Evolutionary conservation across 1,140 invertebrate genomes (phyloP), one percentile per base, ranked within the genome.

Genomic region (Drosophila sechellia): DNA sequence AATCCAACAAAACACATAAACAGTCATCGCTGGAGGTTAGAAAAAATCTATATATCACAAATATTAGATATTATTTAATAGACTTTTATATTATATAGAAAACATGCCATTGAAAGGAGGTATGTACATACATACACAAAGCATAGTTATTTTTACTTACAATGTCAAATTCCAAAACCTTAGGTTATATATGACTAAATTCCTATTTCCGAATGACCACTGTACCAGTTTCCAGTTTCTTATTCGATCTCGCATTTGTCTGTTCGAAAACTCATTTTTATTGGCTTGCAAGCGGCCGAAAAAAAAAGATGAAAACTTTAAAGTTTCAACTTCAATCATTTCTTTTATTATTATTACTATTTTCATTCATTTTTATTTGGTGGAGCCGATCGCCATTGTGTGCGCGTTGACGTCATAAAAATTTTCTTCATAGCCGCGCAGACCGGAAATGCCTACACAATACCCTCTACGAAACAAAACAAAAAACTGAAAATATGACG

Each of bases 401-500:
- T 35, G 52, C 37, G 50, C 35, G 64, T 79, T 85, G 81, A 84
- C 73, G 81, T 84, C 81, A 85, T 85, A 85, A 85, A 84, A 85
- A 80, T 85, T 84, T 85, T 81, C 81, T 84, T 69, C 55, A 70
- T 54, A 56, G 49, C 55, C 53, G 31, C 53, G 31, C 66, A 57
- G 70, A 84, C 81, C 81, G 81, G 81, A 84, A 84, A 85, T 85
- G 63, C 81, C 77, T 70, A 56, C 54, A 84, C 72, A 84, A 85
- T 80, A 64, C 57, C 49, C 31, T 34, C 57, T 17, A 25, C 69
- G 34, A 66, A 59, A 43, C n/a, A 61, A 63, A 35, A 31, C 64
- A 37, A 53, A 50, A 43, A 40, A 31, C 31, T 31, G 31, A 31
- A 31, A 31, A 31, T 31, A 25, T 10, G 37, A 63, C 35, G 13